Percentiles rank a stretch among this genome's conserved stretches.
Evolutionary conservation across 64 coral and sea anemone species (phyloP).

Genomic region (Stylophora pistillata): DNA sequence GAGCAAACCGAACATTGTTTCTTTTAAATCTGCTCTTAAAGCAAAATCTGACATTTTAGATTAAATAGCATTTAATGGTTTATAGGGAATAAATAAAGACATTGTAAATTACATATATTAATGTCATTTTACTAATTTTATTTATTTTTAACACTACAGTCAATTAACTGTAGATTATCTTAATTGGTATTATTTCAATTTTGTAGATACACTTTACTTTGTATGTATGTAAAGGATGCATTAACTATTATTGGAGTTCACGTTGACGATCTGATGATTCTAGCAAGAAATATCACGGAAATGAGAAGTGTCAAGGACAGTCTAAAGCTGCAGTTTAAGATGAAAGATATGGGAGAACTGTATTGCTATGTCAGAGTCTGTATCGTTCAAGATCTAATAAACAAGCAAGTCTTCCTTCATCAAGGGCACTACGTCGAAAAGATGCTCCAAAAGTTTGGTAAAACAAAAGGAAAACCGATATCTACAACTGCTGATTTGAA

Average conservation of each 20-base stretch:
- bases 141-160: no score
- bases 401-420: background rate
- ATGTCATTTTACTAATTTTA: no score
- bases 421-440: constrained; percentile 27
- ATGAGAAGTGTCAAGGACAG: constrained; percentile 42
- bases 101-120: no score
- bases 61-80: no score
- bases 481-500: constrained; percentile 66
- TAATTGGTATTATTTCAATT: no score
- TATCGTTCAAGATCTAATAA: background rate
- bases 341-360: constrained; percentile 48
- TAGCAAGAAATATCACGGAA: constrained; percentile 28
- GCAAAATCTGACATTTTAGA: no score
- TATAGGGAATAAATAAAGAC: no score
- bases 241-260: constrained; percentile 52
- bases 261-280: constrained; percentile 56
- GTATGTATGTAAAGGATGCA: no score
- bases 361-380: constrained; percentile 4
- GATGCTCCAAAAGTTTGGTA: constrained; percentile 55
- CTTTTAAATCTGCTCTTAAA: no score
- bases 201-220: no score
- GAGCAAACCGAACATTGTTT: no score
- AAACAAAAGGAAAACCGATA: constrained; percentile 60
- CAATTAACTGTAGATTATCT: no score
- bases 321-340: constrained; percentile 10